These are phyloP conservation scores for Colaptes auratus DNA, from an alignment of 2,113 vertebrate species.

Conservation along the genomic window DNA sequence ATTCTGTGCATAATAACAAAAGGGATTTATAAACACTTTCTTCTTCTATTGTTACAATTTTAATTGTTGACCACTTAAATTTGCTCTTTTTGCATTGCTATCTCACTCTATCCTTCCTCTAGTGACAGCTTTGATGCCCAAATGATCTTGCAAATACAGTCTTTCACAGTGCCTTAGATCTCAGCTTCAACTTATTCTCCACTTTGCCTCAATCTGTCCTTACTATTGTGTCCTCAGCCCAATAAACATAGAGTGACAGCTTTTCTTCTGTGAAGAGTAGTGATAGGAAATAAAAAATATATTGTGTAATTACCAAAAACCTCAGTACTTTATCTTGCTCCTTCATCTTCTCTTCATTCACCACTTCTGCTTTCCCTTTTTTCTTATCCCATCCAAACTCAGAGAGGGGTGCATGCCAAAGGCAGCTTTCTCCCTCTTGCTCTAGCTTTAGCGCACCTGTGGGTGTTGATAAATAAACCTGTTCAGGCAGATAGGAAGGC, in stretches of 20 bases:
- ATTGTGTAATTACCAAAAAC: not conserved
- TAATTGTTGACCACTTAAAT: not conserved
- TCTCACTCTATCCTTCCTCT: not conserved
- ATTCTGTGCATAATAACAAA: not conserved
- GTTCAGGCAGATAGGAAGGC: not conserved
- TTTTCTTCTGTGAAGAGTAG: not conserved
- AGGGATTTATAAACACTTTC: not conserved
- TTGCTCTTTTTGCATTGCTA: not conserved
- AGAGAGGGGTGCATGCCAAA: not conserved
- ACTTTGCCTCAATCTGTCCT: accelerated
- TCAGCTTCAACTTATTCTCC: not conserved
- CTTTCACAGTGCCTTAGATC: not conserved
- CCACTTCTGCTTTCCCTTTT: not conserved
- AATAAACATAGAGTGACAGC: not conserved
- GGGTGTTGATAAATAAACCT: not conserved
- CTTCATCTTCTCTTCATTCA: not conserved
- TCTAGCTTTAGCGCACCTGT: not conserved
- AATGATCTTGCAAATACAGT: not conserved
- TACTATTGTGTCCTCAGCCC: accelerated
- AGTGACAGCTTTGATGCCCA: not conserved
- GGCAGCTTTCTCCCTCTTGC: not conserved
- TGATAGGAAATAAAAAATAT: not conserved
- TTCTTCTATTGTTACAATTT: not conserved
- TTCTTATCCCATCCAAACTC: not conserved
- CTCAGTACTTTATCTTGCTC: not conserved